Conservation (phyloP, 1,140 invertebrate genomes). For the Druon quercuslanigerum region DNA sequence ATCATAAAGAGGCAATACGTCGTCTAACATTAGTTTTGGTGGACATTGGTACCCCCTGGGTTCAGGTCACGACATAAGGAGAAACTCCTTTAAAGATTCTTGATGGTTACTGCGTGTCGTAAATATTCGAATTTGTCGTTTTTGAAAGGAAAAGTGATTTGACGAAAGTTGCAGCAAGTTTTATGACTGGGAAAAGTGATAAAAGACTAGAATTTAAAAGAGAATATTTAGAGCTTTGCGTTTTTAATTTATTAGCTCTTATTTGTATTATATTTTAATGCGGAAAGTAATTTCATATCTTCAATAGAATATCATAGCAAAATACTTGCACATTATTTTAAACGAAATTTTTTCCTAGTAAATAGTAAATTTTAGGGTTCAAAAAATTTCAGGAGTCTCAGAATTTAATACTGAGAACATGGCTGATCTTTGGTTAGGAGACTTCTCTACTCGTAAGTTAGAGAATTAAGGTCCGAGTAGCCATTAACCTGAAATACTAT, state of each 20-base stretch:
- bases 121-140: not conserved
- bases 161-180: not conserved
- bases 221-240: not conserved
- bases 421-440: not conserved
- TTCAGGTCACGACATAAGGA: constrained; percentile 20
- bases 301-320: too few relatives aligned
- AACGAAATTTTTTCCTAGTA: not conserved
- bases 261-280: too few relatives aligned
- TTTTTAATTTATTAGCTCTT: too few relatives aligned
- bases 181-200: not conserved
- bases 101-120: not conserved
- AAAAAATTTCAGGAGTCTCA: not conserved
- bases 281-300: too few relatives aligned
- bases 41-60: not conserved
- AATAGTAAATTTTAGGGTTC: not conserved
- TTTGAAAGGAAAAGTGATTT: not conserved
- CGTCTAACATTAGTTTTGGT: not conserved
- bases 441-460: constrained; percentile 7
- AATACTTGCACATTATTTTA: too few relatives aligned
- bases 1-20: constrained; percentile 8
- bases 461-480: constrained; percentile 25
- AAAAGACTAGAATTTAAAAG: not conserved
- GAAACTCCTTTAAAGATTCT: not conserved
- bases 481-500: constrained; percentile 12
- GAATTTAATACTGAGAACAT: not conserved